Evolutionary conservation across 2,113 vertebrate genomes (phyloP).

Genomic region (Onychostruthus taczanowskii): DNA sequence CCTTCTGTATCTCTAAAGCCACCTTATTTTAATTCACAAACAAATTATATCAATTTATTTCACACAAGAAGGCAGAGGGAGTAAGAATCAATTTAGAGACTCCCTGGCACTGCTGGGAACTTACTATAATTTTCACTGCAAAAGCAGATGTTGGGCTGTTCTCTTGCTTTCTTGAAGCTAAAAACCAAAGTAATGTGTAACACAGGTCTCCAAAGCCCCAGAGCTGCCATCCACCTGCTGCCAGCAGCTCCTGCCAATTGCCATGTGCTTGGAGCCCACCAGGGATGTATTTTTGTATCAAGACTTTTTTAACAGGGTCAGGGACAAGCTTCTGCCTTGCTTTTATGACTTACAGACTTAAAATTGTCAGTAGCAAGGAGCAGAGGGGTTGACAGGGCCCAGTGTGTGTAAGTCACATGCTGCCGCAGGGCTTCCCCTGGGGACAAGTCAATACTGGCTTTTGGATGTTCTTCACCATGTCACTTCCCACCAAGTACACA

Average conservation of each 20-base stretch:
- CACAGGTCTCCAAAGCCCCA: neutral
- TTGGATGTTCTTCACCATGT: neutral
- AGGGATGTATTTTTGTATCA: neutral
- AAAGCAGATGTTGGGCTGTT: neutral
- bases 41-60: neutral
- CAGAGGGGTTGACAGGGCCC: neutral
- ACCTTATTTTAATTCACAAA: neutral
- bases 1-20: neutral
- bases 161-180: neutral
- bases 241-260: neutral
- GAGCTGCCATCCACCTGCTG: neutral
- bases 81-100: neutral
- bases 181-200: neutral
- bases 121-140: neutral
- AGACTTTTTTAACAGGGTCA: neutral
- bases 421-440: neutral
- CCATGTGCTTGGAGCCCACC: neutral
- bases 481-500: neutral
- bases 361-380: neutral
- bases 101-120: neutral
- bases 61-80: neutral
- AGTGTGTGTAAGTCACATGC: fast-evolving
- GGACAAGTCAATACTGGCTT: neutral
- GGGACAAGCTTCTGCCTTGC: neutral
- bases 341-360: neutral